Base-by-base conservation (phyloP, 2,797 vertebrate genomes). In the Buceros bicornis region DNA sequence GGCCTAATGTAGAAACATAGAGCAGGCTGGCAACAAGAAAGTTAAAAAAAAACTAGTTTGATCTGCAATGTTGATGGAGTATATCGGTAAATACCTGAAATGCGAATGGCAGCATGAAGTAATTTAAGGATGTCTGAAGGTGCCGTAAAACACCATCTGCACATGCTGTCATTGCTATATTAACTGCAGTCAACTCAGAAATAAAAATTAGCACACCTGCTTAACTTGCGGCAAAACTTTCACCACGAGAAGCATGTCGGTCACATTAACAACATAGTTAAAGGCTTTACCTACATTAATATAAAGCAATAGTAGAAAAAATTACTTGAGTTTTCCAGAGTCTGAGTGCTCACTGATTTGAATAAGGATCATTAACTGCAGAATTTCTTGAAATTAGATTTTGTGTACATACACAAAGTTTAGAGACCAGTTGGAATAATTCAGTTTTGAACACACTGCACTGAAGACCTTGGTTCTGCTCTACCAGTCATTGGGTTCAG, bases 61-160 rank as follows among this genome's bases (percentile, higher is more conserved):
- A 26, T 82, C 61, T 84, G n/a, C 25, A 67, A 11, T 29, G 13
- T 54, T 89, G 74, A 84, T n/a, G 47, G 43, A 66, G 24, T 33
- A 25, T 65, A 53, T 53, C 43, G 24, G 60, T 69, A 89, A 91
- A 67, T 50, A 80, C 28, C 37, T 51, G 60, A 83, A 76, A 40
- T 76, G 54, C 84, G 56, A 91, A 81, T 43, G 51, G 73, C 10
- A 82, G 26, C 0, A 1, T 73, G 60, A 93, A 93, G 31, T 72
- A 83, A 80, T 87, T 91, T 56, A 8, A 77, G 94, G 87, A 87
- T 56, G 91, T 73, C 35, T 73, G 26, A 58, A 73, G 79, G 17
- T 56, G 51, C 67, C 16, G 31, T 79, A 64, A 87, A 89, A 76
- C 0, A 1, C 26, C 73, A 89, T 72, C 69, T 96, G 78, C 35